Percentiles rank a stretch among this genome's conserved stretches.
phyloP scores from a whole-genome alignment of 2,113 vertebrate species.

The Peromyscus maniculatus region DNA sequence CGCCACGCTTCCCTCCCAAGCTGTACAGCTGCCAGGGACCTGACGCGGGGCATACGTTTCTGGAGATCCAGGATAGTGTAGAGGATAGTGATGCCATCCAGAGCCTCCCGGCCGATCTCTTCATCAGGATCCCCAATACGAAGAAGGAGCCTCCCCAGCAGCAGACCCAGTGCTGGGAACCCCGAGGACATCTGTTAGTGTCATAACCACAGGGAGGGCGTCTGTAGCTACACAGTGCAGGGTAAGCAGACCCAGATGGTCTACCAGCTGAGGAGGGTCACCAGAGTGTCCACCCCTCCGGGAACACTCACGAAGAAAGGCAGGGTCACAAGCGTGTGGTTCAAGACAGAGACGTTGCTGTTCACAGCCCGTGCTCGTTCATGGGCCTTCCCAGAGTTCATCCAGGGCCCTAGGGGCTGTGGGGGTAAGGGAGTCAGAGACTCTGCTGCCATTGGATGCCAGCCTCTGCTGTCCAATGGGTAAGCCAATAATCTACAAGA shows the following conservation, averaged over 20 bases:
- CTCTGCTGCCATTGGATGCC: not conserved
- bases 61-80: constrained; percentile 79
- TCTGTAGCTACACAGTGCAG: not conserved
- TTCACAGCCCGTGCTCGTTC: constrained; percentile 79
- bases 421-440: not conserved
- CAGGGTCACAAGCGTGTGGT: constrained; percentile 42
- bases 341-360: constrained; percentile 76
- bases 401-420: constrained; percentile 82
- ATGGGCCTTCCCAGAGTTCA: constrained; percentile 79
- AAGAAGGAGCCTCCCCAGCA: constrained; percentile 81
- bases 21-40: not conserved
- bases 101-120: constrained; percentile 75
- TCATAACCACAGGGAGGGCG: not conserved
- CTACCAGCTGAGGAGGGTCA: not conserved
- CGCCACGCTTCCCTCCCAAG: not conserved
- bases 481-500: not conserved
- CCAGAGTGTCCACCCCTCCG: not conserved
- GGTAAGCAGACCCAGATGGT: not conserved
- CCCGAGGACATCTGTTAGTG: constrained; percentile 67
- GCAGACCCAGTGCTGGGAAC: constrained; percentile 72
- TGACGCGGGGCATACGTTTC: constrained; percentile 68
- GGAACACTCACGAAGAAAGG: constrained; percentile 74
- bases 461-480: not conserved
- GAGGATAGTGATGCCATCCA: constrained; percentile 79
- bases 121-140: constrained; percentile 74